Conservation (phyloP, 2,888 invertebrate species). For the Melipona bicolor region DNA sequence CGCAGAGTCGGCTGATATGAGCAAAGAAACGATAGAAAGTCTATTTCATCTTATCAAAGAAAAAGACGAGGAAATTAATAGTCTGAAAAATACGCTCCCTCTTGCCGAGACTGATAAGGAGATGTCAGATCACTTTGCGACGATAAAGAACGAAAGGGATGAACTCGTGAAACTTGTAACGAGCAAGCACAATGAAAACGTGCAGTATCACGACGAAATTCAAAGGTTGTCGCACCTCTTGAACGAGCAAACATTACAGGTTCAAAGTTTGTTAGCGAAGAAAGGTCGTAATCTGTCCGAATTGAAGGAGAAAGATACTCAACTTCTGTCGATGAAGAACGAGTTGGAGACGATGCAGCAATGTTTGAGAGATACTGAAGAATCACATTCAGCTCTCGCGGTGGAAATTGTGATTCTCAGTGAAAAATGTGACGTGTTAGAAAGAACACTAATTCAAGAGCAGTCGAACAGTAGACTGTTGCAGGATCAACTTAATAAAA, state of each 20-base stretch:
- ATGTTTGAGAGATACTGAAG: slow-evolving; percentile 80
- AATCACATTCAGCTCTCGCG: slow-evolving; percentile 85
- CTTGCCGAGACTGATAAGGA: slow-evolving; percentile 34
- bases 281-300: slow-evolving; percentile 79
- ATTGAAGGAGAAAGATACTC: slow-evolving; percentile 77
- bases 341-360: slow-evolving; percentile 78
- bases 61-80: slow-evolving; percentile 83
- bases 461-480: slow-evolving; percentile 87
- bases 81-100: slow-evolving; percentile 61
- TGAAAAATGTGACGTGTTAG: slow-evolving; percentile 89
- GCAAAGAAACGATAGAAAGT: slow-evolving; percentile 80
- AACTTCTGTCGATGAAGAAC: slow-evolving; percentile 78
- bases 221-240: slow-evolving; percentile 88
- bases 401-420: slow-evolving; percentile 85
- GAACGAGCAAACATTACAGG: slow-evolving; percentile 74
- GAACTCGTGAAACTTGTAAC: slow-evolving; percentile 90
- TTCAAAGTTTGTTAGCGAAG: slow-evolving; percentile 84
- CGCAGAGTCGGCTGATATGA: slow-evolving; percentile 76
- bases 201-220: slow-evolving; percentile 94
- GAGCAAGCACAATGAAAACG: slow-evolving; percentile 93
- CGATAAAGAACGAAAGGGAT: slow-evolving; percentile 86
- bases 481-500: slow-evolving; percentile 87
- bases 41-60: slow-evolving; percentile 81
- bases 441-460: slow-evolving; percentile 88
- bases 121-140: slow-evolving; percentile 62